Evolutionary conservation across 1,140 invertebrate species (phyloP).

Genomic region (Drosophila bifasciata): DNA sequence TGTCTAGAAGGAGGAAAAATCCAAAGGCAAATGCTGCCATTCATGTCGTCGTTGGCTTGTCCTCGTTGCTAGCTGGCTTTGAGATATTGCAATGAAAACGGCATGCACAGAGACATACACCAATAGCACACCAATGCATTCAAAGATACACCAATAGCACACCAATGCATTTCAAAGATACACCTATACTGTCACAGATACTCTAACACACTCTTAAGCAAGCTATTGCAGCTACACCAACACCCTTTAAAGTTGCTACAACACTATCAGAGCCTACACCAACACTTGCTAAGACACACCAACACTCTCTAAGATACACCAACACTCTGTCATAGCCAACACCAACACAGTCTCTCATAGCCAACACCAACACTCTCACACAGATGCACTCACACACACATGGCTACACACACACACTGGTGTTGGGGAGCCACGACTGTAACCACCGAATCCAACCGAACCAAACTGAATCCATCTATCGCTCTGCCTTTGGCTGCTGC

Average conservation of each 20-base stretch:
- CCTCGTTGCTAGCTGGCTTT: slow-evolving; percentile 34
- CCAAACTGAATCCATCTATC: slow-evolving; percentile 26
- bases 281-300: too few species aligned
- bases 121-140: slow-evolving; percentile 5
- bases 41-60: slow-evolving; percentile 54
- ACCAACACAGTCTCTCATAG: too few species aligned
- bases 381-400: too few species aligned
- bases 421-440: slow-evolving; percentile 2
- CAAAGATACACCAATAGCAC: not conserved
- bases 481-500: not conserved
- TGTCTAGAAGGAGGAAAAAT: slow-evolving; percentile 19
- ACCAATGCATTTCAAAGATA: not conserved
- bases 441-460: slow-evolving; percentile 16
- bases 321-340: too few species aligned
- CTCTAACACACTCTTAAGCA: not conserved
- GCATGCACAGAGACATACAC: slow-evolving; percentile 26
- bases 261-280: too few species aligned
- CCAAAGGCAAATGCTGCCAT: slow-evolving; percentile 54
- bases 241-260: too few species aligned
- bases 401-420: too few species aligned
- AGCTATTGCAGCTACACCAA: not conserved
- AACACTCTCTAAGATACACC: too few species aligned
- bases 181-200: not conserved
- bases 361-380: too few species aligned
- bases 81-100: slow-evolving; percentile 52